phyloP scores from a whole-genome alignment of 2,888 invertebrate genomes.

The Theodoxus fluviatilis region DNA sequence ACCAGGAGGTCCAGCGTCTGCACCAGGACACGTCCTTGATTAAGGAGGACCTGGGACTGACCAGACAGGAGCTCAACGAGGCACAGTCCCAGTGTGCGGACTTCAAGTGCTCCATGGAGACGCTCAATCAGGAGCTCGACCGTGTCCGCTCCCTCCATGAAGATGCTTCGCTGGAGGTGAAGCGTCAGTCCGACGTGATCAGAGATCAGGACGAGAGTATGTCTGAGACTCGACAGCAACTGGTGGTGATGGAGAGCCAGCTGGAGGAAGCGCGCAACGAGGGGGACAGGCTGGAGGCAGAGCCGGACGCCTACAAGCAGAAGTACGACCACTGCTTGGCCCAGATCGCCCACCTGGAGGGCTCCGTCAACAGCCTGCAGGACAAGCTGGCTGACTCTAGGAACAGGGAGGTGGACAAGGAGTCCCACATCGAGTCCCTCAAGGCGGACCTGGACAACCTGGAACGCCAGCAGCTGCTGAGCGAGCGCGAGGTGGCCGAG shows the following conservation, averaged over 20 bases:
- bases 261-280: conserved; percentile 46
- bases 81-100: conserved; percentile 44
- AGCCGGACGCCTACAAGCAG: conserved; percentile 51
- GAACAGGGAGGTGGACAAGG: conserved; percentile 54
- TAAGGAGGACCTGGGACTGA: conserved; percentile 46
- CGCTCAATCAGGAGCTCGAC: conserved; percentile 51
- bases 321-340: conserved; percentile 51
- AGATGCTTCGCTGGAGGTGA: conserved; percentile 51
- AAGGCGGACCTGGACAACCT: conserved; percentile 53
- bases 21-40: conserved; percentile 51
- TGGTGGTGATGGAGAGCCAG: conserved; percentile 55
- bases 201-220: conserved; percentile 50
- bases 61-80: conserved; percentile 47
- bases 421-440: conserved; percentile 48
- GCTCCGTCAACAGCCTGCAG: conserved; percentile 49
- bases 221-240: conserved; percentile 52
- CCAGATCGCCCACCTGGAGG: conserved; percentile 53
- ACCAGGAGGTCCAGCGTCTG: conserved; percentile 53
- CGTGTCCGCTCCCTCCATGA: conserved; percentile 47
- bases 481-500: conserved; percentile 51
- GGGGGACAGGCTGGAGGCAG: conserved; percentile 43
- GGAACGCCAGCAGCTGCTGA: conserved; percentile 51
- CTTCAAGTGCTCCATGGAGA: conserved; percentile 43
- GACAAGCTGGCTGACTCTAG: conserved; percentile 56
- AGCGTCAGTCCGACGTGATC: conserved; percentile 45